A percentile compares a stretch with the other conserved stretches of the same genome.
These are phyloP conservation scores for Avahi laniger DNA, from an alignment of 2,797 vertebrate species.

Conservation along the genomic window DNA sequence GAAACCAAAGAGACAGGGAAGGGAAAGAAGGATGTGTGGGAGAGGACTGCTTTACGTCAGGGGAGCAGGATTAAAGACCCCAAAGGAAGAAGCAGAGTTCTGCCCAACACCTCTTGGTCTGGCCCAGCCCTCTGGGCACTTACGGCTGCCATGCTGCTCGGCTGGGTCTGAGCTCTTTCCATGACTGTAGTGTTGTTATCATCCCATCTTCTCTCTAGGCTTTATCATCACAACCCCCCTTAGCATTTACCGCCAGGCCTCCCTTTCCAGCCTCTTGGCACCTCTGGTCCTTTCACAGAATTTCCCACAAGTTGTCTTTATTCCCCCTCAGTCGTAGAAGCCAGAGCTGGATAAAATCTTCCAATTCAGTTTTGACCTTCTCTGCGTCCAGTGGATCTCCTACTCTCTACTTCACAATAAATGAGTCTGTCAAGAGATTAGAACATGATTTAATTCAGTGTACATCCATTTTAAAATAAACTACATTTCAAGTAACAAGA, in stretches of 20 bases:
- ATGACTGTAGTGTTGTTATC: background rate
- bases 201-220: background rate
- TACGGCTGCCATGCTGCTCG: fast-evolving
- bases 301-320: background rate
- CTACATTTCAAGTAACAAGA: background rate
- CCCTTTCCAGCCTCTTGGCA: background rate
- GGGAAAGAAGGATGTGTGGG: background rate
- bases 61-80: background rate
- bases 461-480: background rate
- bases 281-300: background rate
- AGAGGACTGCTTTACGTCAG: background rate
- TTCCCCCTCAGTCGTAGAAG: background rate
- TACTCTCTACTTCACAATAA: background rate
- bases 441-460: background rate
- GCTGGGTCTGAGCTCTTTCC: background rate
- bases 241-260: background rate
- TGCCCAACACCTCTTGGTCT: background rate
- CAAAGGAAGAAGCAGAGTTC: background rate
- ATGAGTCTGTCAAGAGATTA: background rate
- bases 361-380: background rate
- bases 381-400: background rate
- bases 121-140: background rate
- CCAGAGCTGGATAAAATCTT: background rate
- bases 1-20: background rate
- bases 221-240: background rate